Evolutionary conservation across 2,888 invertebrate species (phyloP).

Genomic region (Cephus pygmeus): DNA sequence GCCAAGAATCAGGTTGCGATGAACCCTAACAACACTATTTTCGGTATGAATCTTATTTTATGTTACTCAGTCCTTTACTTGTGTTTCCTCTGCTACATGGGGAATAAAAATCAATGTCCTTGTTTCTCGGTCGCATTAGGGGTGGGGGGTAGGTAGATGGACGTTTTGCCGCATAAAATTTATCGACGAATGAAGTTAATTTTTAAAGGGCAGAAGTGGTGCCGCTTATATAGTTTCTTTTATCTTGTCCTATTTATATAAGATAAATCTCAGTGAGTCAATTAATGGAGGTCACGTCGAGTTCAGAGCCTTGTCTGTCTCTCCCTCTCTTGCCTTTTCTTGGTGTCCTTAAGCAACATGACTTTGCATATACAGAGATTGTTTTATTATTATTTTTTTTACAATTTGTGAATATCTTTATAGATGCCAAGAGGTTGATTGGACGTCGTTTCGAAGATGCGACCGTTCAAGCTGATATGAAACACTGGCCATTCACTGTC

Average conservation of each 20-base stretch:
- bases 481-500: slow-evolving; percentile 73
- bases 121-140: neutral
- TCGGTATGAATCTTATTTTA: slow-evolving; percentile 70
- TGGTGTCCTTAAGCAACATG: neutral
- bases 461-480: slow-evolving; percentile 86
- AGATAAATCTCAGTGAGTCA: neutral
- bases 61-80: neutral
- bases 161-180: neutral
- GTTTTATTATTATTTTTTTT: neutral
- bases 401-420: slow-evolving; percentile 15
- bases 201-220: too few species aligned
- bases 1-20: slow-evolving; percentile 76
- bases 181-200: too few species aligned
- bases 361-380: neutral
- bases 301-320: neutral
- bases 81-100: neutral
- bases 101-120: neutral
- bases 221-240: neutral
- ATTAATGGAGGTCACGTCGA: neutral
- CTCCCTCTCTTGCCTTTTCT: neutral
- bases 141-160: neutral
- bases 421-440: slow-evolving; percentile 85
- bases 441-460: slow-evolving; percentile 75
- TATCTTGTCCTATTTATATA: neutral
- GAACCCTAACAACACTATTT: slow-evolving; percentile 90